A percentile compares a stretch with the other conserved stretches of the same genome.
Evolutionary conservation across 2,113 vertebrate genomes (phyloP).

Genomic region (Pelecanus crispus): DNA sequence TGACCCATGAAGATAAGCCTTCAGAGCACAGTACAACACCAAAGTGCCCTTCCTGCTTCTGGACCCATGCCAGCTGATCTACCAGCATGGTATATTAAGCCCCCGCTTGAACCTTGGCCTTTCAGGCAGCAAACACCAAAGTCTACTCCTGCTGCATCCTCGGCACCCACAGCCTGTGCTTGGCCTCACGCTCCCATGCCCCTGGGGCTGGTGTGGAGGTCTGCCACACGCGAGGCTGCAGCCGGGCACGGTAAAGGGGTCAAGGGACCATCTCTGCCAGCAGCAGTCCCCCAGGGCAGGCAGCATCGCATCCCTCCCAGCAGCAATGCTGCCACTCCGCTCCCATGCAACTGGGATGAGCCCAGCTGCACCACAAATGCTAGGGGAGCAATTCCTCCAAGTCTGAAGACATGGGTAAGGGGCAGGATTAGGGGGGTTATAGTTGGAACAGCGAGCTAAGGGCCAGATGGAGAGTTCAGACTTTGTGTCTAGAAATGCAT

Average conservation of each 20-base stretch:
- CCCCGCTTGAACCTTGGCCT: not conserved
- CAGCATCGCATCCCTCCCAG: not conserved
- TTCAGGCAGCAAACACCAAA: not conserved
- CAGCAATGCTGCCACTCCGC: not conserved
- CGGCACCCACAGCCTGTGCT: rapidly evolving
- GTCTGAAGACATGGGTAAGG: not conserved
- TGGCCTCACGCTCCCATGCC: not conserved
- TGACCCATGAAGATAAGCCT: not conserved
- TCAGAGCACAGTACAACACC: not conserved
- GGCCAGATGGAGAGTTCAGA: not conserved
- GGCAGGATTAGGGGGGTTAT: not conserved
- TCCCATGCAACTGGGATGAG: not conserved
- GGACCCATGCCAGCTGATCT: not conserved
- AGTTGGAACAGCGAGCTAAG: not conserved
- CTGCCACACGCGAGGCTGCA: rapidly evolving
- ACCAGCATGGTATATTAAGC: not conserved
- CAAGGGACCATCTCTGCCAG: not conserved
- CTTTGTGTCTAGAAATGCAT: not conserved
- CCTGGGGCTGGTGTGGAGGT: too few relatives aligned
- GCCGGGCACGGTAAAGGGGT: not conserved
- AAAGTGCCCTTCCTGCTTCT: not conserved
- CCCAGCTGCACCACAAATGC: not conserved
- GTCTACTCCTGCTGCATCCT: not conserved
- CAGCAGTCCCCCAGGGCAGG: not conserved
- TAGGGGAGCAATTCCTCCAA: not conserved